Evolutionary conservation across 2,888 invertebrate species (phyloP).

Genomic region (Luperina testacea): DNA sequence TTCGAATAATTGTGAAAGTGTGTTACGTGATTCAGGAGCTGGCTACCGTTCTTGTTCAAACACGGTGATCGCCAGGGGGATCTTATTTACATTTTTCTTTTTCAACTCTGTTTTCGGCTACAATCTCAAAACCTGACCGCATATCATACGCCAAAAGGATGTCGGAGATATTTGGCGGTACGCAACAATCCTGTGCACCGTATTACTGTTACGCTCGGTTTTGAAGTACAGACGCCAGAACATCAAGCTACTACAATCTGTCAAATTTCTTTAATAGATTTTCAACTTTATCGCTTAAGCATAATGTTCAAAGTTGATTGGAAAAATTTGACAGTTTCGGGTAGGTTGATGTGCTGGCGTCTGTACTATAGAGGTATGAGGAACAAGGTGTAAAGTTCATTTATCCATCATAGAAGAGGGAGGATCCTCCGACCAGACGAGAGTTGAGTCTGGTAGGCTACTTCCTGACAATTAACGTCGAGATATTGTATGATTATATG

Average conservation of each 20-base stretch:
- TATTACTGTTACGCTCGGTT: neutral
- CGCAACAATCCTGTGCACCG: neutral
- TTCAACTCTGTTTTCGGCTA: neutral
- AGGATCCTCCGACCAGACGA: neutral
- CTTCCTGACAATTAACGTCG: neutral
- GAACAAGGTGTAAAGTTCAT: no score
- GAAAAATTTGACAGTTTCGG: no score
- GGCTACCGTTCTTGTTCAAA: neutral
- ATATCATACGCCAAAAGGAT: neutral
- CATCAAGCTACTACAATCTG: no score
- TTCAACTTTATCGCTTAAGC: no score
- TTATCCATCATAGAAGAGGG: neutral
- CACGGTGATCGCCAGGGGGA: neutral
- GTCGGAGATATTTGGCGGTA: neutral
- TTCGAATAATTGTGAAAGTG: neutral
- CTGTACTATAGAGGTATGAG: neutral
- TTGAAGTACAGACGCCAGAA: neutral
- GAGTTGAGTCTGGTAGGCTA: neutral
- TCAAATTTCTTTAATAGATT: no score
- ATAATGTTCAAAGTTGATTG: no score
- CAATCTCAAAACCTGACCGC: neutral
- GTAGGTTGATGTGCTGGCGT: no score
- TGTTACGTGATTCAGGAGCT: neutral
- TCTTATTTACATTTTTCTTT: neutral
- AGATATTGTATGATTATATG: no score